phyloP scores from a whole-genome alignment of 2,888 invertebrate species.

The Lasioglossum zephyrum region DNA sequence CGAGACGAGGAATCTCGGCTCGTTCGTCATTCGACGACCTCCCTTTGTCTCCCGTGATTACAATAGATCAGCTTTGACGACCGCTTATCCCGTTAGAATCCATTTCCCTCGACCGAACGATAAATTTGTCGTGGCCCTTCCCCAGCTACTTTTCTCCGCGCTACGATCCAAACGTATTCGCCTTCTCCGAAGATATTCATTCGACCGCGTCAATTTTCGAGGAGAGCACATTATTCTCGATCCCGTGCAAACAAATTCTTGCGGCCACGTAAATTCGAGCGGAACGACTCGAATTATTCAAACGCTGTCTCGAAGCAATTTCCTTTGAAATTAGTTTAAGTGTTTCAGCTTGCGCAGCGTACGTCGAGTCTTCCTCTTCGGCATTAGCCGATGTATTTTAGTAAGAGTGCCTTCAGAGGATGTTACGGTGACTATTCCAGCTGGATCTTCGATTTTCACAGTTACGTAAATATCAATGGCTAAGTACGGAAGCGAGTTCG shows the following conservation, averaged over 20 bases:
- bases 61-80: slow-evolving; percentile 68
- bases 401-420: neutral
- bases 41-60: slow-evolving; percentile 67
- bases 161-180: neutral
- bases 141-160: neutral
- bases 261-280: neutral
- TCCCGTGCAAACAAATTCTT: neutral
- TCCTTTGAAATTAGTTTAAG: neutral
- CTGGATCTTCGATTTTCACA: too few species aligned
- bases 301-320: neutral
- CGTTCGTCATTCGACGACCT: slow-evolving; percentile 68
- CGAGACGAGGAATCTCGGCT: slow-evolving; percentile 58
- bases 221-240: neutral
- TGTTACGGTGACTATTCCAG: too few species aligned
- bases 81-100: slow-evolving; percentile 65
- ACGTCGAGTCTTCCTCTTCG: neutral
- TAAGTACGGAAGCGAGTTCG: neutral
- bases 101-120: slow-evolving; percentile 42
- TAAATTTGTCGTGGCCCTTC: slow-evolving; percentile 35
- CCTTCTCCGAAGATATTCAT: neutral
- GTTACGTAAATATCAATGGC: neutral
- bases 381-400: neutral
- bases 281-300: neutral
- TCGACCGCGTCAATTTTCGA: neutral
- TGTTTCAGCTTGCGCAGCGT: neutral